Percentiles rank a stretch among this genome's conserved stretches.
phyloP scores from a whole-genome alignment of 2,888 invertebrate genomes.

The Acleris sparsana region DNA sequence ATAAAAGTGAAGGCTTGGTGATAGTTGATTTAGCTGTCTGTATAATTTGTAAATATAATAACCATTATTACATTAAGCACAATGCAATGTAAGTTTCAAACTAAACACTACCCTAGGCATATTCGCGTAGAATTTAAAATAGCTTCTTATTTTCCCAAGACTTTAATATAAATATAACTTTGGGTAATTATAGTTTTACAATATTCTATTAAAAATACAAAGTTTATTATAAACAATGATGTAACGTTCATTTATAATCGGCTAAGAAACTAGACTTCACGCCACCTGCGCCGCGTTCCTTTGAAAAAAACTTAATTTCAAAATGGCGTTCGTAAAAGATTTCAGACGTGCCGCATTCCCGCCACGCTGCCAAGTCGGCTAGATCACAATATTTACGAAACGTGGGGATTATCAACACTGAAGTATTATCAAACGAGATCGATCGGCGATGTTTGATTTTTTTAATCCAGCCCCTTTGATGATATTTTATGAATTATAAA shows the following conservation, averaged over 20 bases:
- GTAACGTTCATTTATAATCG: conserved; percentile 1
- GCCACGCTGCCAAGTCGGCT: conserved; percentile 20
- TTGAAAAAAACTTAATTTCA: conserved; percentile 25
- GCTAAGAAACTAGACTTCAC: conserved; percentile 12
- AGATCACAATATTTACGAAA: conserved; percentile 33
- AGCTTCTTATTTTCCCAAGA: too few species aligned
- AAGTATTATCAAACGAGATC: conserved; percentile 31
- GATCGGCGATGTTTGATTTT: conserved; percentile 23
- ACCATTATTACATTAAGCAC: background rate
- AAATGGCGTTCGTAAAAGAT: conserved; percentile 26
- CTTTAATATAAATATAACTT: too few species aligned
- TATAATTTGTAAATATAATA: background rate
- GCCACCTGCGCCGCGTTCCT: conserved; percentile 13
- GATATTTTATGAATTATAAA: conserved; percentile 25
- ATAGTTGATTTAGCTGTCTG: conserved; percentile 17
- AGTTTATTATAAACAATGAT: background rate
- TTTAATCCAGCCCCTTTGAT: conserved; percentile 7
- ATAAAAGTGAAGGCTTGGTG: conserved; percentile 15
- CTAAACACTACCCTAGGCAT: background rate
- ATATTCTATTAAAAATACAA: background rate
- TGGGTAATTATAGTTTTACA: too few species aligned
- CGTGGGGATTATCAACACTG: conserved; percentile 30
- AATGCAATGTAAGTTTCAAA: background rate
- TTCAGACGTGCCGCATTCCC: conserved; percentile 26
- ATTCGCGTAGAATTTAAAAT: too few species aligned